Conservation (phyloP, 2,888 invertebrate species). For the Rhogogaster chlorosoma region DNA sequence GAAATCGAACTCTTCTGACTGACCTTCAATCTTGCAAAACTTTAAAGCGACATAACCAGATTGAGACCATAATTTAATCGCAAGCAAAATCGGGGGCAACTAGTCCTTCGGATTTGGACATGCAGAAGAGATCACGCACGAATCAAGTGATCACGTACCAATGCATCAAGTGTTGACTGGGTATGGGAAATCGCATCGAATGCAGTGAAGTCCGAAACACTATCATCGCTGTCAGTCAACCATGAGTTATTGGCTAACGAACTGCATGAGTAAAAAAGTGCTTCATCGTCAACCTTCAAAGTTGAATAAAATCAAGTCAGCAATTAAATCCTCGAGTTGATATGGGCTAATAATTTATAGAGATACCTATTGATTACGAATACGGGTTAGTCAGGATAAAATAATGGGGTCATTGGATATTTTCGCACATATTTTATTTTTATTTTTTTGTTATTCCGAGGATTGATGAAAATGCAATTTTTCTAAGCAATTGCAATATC, state of each 20-base stretch:
- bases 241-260: background rate
- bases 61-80: background rate
- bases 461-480: background rate
- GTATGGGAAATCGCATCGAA: background rate
- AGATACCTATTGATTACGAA: background rate
- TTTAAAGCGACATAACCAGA: background rate
- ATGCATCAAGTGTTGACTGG: background rate
- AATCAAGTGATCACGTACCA: background rate
- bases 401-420: background rate
- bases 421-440: background rate
- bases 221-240: background rate
- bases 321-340: background rate
- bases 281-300: background rate
- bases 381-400: background rate
- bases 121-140: background rate
- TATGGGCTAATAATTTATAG: conserved; percentile 1
- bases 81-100: background rate
- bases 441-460: background rate
- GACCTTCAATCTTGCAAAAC: background rate
- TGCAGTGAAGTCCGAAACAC: background rate
- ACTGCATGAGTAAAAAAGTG: background rate
- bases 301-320: background rate
- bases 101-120: background rate
- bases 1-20: background rate
- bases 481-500: background rate